phyloP scores from a whole-genome alignment of 2,888 invertebrate genomes.

The Pantelozetes paolii region DNA sequence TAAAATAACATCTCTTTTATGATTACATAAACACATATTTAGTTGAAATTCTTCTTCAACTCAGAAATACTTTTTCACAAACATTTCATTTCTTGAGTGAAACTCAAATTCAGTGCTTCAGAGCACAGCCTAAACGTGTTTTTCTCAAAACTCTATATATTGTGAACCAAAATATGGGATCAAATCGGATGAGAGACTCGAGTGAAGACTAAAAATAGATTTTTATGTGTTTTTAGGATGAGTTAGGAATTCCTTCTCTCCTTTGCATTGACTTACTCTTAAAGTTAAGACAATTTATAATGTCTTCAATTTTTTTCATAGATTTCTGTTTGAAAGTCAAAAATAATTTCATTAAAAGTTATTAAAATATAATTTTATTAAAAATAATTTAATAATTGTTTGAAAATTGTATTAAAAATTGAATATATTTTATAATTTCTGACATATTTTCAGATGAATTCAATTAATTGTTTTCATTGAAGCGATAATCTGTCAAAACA shows the following conservation, averaged over 20 bases:
- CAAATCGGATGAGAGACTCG: not conserved
- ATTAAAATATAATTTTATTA: too few species aligned
- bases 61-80: not conserved
- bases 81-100: not conserved
- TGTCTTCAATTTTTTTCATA: too few species aligned
- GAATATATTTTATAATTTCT: too few species aligned
- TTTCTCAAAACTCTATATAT: not conserved
- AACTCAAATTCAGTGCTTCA: not conserved
- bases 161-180: not conserved
- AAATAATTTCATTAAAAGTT: too few species aligned
- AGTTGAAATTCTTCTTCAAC: slow-evolving; percentile 4
- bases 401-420: too few species aligned
- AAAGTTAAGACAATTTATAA: not conserved
- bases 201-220: slow-evolving; percentile 8
- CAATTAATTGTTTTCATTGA: not conserved
- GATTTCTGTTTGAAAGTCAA: too few species aligned
- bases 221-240: slow-evolving; percentile 24
- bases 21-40: slow-evolving; percentile 32
- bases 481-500: not conserved
- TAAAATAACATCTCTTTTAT: slow-evolving; percentile 11
- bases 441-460: not conserved
- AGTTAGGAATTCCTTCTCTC: slow-evolving; percentile 9
- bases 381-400: too few species aligned
- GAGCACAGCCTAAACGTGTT: not conserved
- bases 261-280: not conserved